Conservation (phyloP, 2,797 vertebrate genomes). For the Momotus momota region DNA sequence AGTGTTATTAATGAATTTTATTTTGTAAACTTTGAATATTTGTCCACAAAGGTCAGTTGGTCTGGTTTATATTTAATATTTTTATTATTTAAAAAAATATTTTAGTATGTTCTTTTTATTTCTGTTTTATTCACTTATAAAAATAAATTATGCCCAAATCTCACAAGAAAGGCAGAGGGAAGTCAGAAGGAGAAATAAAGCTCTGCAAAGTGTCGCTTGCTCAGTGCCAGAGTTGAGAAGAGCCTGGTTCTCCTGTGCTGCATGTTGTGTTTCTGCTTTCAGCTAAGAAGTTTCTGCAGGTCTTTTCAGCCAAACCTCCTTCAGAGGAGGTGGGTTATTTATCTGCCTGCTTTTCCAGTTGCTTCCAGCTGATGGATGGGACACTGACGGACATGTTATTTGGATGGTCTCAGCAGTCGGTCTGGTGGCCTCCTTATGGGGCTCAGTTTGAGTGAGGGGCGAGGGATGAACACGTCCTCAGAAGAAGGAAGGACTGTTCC, state of each 20-base stretch:
- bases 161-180: background rate
- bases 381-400: rapidly evolving
- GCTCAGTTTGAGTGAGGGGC: background rate
- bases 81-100: background rate
- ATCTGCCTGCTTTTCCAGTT: background rate
- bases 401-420: background rate
- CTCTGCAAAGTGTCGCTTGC: background rate
- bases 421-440: background rate
- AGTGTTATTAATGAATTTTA: background rate
- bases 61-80: background rate
- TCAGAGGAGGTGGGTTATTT: background rate
- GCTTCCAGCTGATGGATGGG: background rate
- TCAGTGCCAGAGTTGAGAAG: background rate
- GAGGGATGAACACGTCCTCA: no score
- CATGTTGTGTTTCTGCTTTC: background rate
- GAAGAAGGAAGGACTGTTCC: background rate
- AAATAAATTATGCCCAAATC: background rate
- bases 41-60: background rate
- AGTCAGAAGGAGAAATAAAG: background rate
- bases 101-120: no score
- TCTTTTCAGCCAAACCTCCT: background rate
- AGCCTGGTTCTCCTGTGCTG: background rate
- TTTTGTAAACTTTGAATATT: background rate
- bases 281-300: background rate
- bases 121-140: background rate